phyloP scores from a whole-genome alignment of 1,140 invertebrate genomes.

The Panagrolaimus sp. region DNA sequence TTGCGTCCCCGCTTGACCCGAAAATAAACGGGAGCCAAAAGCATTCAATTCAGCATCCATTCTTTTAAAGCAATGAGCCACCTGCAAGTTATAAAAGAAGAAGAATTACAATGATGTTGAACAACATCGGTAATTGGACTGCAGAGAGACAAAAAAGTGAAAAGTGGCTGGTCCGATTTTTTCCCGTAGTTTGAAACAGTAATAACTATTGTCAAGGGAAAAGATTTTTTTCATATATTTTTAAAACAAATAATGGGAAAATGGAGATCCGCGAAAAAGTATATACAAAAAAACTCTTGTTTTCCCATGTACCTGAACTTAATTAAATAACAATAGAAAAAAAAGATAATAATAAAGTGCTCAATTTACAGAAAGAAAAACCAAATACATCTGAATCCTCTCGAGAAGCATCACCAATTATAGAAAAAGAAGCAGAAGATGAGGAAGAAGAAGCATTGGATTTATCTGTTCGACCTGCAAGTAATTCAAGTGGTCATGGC shows the following conservation, averaged over 20 bases:
- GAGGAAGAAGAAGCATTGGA: constrained; percentile 5
- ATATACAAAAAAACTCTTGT: no score
- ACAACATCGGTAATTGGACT: constrained; percentile 14
- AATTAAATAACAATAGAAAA: constrained; percentile 4
- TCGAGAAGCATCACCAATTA: neutral
- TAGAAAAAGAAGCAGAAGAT: neutral
- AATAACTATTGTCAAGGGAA: neutral
- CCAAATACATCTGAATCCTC: neutral
- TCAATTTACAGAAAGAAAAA: constrained; percentile 4
- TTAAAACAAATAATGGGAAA: no score
- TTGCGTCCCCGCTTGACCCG: neutral
- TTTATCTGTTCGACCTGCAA: neutral
- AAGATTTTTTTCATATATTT: no score
- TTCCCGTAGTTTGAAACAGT: neutral
- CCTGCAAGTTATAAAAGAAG: neutral
- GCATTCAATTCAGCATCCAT: constrained; percentile 11
- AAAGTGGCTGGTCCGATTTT: neutral
- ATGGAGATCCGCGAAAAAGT: no score
- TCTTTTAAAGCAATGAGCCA: neutral
- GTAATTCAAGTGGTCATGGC: neutral
- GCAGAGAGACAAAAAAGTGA: neutral
- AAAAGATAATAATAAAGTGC: neutral
- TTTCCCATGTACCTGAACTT: neutral
- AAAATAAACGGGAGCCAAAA: neutral
- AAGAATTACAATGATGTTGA: constrained; percentile 13